Conservation (phyloP, 1,140 invertebrate species). For the Zaprionus ghesquierei region DNA sequence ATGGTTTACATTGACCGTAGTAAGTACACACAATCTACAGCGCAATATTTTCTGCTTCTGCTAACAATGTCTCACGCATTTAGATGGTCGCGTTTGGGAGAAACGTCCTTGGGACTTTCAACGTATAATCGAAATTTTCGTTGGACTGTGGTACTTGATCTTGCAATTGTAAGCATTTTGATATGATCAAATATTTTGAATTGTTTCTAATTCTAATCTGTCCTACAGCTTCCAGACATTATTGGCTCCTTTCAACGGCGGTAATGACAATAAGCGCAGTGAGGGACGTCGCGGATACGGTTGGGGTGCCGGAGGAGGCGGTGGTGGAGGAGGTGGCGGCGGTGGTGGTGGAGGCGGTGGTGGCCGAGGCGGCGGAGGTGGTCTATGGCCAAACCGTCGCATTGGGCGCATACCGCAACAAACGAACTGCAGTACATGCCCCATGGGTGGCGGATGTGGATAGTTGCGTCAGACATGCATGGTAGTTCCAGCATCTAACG, state of each 20-base stretch:
- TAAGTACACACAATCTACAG: not conserved
- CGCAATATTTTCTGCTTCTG: not conserved
- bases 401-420: constrained; percentile 61
- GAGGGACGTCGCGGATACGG: constrained; percentile 29
- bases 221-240: constrained; percentile 45
- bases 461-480: constrained; percentile 35
- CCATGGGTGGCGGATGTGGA: constrained; percentile 54
- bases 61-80: not conserved
- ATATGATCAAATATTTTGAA: not conserved
- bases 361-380: constrained; percentile 33
- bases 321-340: constrained; percentile 40
- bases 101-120: constrained; percentile 67
- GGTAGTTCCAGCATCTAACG: not conserved
- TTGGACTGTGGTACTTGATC: constrained; percentile 55
- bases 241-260: constrained; percentile 55
- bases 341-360: constrained; percentile 39
- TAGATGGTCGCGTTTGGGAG: constrained; percentile 72
- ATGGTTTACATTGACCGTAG: constrained; percentile 28
- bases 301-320: constrained; percentile 41
- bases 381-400: constrained; percentile 61
- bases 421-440: constrained; percentile 40
- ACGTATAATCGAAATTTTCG: constrained; percentile 57
- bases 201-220: not conserved
- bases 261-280: constrained; percentile 24
- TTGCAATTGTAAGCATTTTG: constrained; percentile 54